phyloP scores from a whole-genome alignment of 2,113 vertebrate genomes.

The Peromyscus leucopus region DNA sequence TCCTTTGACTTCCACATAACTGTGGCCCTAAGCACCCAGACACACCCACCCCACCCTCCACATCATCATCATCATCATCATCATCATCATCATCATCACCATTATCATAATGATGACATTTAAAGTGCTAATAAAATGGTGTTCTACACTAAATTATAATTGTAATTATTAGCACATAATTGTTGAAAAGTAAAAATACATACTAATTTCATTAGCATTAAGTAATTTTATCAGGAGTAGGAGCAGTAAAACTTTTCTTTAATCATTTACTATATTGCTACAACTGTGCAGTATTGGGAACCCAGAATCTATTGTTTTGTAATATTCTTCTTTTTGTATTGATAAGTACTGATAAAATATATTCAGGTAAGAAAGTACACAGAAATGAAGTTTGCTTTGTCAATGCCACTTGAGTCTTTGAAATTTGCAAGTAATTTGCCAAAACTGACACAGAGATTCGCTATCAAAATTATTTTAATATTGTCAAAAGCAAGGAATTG shows the following conservation, averaged over 20 bases:
- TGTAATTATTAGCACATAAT: background rate
- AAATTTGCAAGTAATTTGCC: background rate
- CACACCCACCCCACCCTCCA: background rate
- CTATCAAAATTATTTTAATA: conserved; percentile 12
- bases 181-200: background rate
- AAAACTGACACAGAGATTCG: background rate
- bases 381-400: background rate
- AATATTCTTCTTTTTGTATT: background rate
- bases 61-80: background rate
- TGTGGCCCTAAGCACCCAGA: background rate
- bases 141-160: background rate
- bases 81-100: background rate
- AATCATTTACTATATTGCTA: background rate
- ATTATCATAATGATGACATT: background rate
- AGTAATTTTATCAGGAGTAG: background rate
- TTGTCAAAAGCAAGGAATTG: conserved; percentile 20
- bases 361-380: no score
- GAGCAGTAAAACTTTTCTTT: background rate
- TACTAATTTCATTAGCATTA: background rate
- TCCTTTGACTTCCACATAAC: background rate
- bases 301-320: background rate
- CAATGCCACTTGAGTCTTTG: background rate
- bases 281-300: background rate
- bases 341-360: background rate
- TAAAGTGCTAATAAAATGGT: background rate